These are phyloP conservation scores for Nothoprocta pentlandii DNA, from an alignment of 2,113 vertebrate species.

Conservation along the genomic window DNA sequence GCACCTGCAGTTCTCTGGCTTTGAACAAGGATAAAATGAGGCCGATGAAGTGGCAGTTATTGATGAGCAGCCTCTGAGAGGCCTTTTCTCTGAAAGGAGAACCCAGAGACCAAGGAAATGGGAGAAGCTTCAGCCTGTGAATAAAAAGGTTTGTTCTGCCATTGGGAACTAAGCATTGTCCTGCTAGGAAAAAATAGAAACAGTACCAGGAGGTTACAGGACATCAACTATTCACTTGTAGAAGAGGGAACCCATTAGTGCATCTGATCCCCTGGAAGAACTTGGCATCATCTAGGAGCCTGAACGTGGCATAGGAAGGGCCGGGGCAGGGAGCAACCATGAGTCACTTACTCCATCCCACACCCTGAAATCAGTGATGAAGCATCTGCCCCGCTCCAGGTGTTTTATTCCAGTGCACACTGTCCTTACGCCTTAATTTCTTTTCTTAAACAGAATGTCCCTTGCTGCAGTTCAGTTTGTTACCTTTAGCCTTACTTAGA, in stretches of 20 bases:
- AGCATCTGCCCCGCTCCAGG: no score
- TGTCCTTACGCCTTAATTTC: no score
- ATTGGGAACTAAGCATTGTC: not conserved
- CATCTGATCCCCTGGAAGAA: not conserved
- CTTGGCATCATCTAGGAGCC: no score
- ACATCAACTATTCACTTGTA: not conserved
- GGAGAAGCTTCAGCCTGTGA: not conserved
- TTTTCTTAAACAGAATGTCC: no score
- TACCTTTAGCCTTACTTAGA: no score
- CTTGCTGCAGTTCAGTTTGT: no score
- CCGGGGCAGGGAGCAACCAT: not conserved
- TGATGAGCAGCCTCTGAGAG: slow-evolving; percentile 1
- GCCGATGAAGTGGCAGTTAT: slow-evolving; percentile 45
- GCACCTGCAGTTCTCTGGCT: slow-evolving; percentile 55
- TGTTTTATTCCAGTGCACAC: no score
- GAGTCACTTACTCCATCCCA: not conserved
- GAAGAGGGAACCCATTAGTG: not conserved
- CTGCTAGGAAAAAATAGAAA: not conserved
- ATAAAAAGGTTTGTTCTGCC: not conserved
- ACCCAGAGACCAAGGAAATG: not conserved
- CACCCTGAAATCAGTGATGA: no score
- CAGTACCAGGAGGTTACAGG: not conserved
- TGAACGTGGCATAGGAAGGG: not conserved
- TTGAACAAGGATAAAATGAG: slow-evolving; percentile 64
- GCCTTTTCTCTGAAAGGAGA: not conserved